Evolutionary conservation across 2,888 invertebrate genomes (phyloP).

Genomic region (Folsomia manolachei): DNA sequence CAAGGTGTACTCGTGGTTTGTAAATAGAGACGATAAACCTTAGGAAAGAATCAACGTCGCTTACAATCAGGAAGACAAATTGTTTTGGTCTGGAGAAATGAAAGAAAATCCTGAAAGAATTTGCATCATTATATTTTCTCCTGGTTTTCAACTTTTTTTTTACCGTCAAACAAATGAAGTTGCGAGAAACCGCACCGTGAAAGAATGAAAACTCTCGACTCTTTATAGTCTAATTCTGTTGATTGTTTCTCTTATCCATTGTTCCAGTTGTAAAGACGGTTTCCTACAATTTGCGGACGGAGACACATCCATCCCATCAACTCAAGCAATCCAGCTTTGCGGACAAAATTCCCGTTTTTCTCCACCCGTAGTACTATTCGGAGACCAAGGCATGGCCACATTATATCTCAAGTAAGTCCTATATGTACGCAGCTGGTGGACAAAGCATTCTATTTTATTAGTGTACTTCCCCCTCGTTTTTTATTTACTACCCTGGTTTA

Average conservation of each 20-base stretch:
- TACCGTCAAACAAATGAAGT: neutral
- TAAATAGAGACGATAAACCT: too few species aligned
- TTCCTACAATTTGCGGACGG: conserved; percentile 67
- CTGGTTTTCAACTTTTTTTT: neutral
- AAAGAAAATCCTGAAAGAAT: neutral
- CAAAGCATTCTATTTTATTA: too few species aligned
- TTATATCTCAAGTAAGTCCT: conserved; percentile 68
- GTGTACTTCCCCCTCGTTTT: too few species aligned
- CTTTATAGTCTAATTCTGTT: conserved; percentile 10
- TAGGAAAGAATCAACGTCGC: neutral
- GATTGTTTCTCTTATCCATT: conserved; percentile 13
- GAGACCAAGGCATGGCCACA: conserved; percentile 67
- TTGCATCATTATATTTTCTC: neutral
- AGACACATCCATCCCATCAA: conserved; percentile 54
- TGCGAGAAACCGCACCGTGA: too few species aligned
- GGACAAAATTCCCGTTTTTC: conserved; percentile 70
- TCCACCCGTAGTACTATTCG: conserved; percentile 71
- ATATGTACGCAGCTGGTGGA: too few species aligned
- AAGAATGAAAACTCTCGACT: neutral
- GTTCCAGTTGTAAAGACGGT: conserved; percentile 59
- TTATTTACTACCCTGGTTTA: too few species aligned
- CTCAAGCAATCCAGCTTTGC: conserved; percentile 61
- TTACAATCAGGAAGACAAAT: neutral
- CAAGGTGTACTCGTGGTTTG: too few species aligned
- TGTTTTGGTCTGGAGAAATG: neutral